Percentiles rank a stretch among this genome's conserved stretches.
phyloP scores from a whole-genome alignment of 2,113 vertebrate species.

The Empidonax alnorum region DNA sequence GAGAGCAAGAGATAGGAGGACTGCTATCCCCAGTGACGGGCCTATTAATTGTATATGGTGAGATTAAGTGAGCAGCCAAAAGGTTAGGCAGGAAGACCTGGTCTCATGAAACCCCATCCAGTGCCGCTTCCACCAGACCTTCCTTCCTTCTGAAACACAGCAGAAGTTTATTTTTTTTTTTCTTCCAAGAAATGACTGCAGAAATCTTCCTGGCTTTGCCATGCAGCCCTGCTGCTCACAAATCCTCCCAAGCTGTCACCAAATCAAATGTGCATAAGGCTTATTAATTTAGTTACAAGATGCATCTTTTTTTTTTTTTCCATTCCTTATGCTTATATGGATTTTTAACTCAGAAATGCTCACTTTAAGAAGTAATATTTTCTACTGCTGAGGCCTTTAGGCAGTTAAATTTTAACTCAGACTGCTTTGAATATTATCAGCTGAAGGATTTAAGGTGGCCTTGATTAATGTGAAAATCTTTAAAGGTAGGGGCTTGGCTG shows the following conservation, averaged over 20 bases:
- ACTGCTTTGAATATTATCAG: neutral
- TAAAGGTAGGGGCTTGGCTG: neutral
- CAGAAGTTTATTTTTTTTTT: neutral
- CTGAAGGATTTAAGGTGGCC: neutral
- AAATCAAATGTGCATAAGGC: neutral
- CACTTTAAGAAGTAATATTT: neutral
- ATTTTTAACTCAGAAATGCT: neutral
- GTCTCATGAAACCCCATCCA: neutral
- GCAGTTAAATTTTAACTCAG: neutral
- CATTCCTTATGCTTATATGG: neutral
- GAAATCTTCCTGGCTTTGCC: neutral
- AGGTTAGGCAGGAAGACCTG: conserved; percentile 12
- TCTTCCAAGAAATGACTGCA: neutral
- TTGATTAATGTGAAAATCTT: neutral
- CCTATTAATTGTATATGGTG: neutral
- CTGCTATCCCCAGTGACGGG: neutral
- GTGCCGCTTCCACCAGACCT: neutral
- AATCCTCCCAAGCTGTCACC: neutral
- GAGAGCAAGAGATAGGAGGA: neutral
- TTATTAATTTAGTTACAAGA: neutral
- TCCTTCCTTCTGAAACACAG: neutral
- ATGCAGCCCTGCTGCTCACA: neutral
- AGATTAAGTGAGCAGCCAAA: conserved; percentile 30
- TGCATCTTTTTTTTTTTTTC: neutral
- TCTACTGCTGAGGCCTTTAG: neutral